Evolutionary conservation across 2,113 vertebrate species (phyloP).

Genomic region (Pseudorectes ferrugineus): DNA sequence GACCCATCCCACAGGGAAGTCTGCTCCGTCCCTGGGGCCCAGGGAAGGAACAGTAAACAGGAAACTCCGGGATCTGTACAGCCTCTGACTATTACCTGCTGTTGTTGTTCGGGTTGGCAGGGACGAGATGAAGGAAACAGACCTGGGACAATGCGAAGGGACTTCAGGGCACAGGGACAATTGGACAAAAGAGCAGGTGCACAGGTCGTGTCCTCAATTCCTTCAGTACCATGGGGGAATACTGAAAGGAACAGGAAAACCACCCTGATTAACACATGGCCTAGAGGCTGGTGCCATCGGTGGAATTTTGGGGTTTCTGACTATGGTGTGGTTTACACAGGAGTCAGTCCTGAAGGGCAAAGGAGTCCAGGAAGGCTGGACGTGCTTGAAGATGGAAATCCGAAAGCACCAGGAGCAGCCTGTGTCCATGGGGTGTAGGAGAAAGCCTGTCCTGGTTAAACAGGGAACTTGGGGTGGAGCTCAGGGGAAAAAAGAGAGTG

Average conservation of each 20-base stretch:
- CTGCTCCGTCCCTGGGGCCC: background rate
- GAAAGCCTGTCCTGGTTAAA: background rate
- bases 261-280: background rate
- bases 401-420: background rate
- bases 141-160: background rate
- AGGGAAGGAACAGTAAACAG: background rate
- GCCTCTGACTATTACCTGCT: background rate
- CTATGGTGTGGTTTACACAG: background rate
- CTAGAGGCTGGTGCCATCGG: background rate
- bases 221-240: background rate
- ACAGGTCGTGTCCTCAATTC: background rate
- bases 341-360: background rate
- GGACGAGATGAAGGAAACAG: background rate
- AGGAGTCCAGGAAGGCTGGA: background rate
- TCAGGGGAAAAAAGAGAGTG: background rate
- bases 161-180: background rate
- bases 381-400: background rate
- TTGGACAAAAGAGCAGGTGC: background rate
- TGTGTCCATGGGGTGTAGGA: background rate
- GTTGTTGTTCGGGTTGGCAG: background rate
- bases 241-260: background rate
- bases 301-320: background rate
- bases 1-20: background rate
- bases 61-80: background rate
- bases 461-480: background rate